phyloP scores from a whole-genome alignment of 2,888 invertebrate genomes.

The Phrixothrix hirtus region DNA sequence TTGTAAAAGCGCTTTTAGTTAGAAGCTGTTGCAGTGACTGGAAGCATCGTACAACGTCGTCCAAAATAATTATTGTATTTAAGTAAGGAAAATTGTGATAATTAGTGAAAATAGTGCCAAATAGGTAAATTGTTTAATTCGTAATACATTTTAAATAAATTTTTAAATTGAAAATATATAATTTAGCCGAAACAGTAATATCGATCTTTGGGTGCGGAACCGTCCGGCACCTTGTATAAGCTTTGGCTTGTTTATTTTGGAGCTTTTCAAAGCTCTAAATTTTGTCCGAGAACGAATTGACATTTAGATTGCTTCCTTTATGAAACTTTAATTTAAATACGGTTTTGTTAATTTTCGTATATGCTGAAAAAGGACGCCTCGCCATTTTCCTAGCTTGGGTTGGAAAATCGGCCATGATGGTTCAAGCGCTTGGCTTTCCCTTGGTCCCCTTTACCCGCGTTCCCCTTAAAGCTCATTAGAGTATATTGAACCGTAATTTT shows the following conservation, averaged over 20 bases:
- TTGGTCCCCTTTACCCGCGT: conserved; percentile 39
- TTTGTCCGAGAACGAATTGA: not conserved
- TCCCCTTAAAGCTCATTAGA: conserved; percentile 14
- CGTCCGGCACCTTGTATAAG: conserved; percentile 6
- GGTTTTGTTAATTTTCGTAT: too few relatives aligned
- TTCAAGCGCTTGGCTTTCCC: conserved; percentile 51
- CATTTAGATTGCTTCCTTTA: not conserved
- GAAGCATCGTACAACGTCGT: conserved; percentile 51
- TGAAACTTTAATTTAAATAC: too few relatives aligned
- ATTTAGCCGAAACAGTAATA: too few relatives aligned
- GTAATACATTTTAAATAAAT: too few relatives aligned
- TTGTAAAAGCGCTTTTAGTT: conserved; percentile 51
- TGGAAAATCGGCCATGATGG: conserved; percentile 58
- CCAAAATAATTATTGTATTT: conserved; percentile 46
- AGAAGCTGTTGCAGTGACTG: conserved; percentile 50
- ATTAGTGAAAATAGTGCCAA: conserved; percentile 57
- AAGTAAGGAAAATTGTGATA: conserved; percentile 57
- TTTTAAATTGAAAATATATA: too few relatives aligned
- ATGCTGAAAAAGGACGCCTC: conserved; percentile 40
- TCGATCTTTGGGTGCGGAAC: conserved; percentile 19
- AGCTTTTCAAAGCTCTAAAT: conserved; percentile 17
- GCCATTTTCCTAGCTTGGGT: conserved; percentile 53
- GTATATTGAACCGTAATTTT: not conserved
- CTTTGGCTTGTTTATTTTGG: conserved; percentile 17
- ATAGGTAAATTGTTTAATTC: conserved; percentile 56